Evolutionary conservation across 1,140 invertebrate genomes (phyloP).

Genomic region (Drosophila kohkoa): DNA sequence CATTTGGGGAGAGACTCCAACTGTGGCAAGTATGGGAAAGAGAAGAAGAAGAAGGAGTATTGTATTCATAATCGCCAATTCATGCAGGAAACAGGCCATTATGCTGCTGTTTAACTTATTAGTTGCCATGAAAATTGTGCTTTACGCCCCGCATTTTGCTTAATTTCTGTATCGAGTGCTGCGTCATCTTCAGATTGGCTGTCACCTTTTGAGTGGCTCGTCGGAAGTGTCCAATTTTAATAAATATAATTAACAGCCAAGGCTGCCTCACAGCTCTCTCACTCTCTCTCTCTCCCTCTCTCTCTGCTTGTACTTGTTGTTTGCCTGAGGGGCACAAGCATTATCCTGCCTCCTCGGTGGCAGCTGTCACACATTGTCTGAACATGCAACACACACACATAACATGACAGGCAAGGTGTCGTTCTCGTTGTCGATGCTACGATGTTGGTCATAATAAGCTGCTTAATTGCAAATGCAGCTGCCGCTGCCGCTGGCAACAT

Average conservation of each 20-base stretch:
- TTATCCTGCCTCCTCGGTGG: conserved; percentile 3
- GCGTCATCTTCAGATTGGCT: conserved; percentile 65
- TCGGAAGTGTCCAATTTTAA: conserved; percentile 75
- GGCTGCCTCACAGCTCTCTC: background rate
- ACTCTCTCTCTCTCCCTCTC: background rate
- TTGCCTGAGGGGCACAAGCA: conserved; percentile 13
- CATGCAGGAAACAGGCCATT: conserved; percentile 84
- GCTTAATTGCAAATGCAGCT: conserved; percentile 74
- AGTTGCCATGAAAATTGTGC: conserved; percentile 71
- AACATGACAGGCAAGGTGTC: conserved; percentile 27
- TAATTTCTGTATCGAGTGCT: conserved; percentile 50
- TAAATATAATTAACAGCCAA: conserved; percentile 62
- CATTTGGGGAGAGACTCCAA: no score
- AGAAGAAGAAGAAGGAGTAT: background rate
- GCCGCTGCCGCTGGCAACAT: conserved; percentile 31
- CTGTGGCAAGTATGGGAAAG: background rate
- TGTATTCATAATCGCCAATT: conserved; percentile 75
- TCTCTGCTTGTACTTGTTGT: background rate
- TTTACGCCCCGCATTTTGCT: conserved; percentile 31
- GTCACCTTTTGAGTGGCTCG: conserved; percentile 59
- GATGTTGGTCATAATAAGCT: conserved; percentile 60
- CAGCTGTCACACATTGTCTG: conserved; percentile 7
- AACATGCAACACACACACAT: background rate
- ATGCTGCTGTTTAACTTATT: conserved; percentile 78
- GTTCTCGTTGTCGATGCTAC: conserved; percentile 10